Percentiles rank a stretch among this genome's conserved stretches.
These are phyloP conservation scores for Apaloderma vittatum DNA, from an alignment of 2,113 vertebrate genomes.

Conservation along the genomic window DNA sequence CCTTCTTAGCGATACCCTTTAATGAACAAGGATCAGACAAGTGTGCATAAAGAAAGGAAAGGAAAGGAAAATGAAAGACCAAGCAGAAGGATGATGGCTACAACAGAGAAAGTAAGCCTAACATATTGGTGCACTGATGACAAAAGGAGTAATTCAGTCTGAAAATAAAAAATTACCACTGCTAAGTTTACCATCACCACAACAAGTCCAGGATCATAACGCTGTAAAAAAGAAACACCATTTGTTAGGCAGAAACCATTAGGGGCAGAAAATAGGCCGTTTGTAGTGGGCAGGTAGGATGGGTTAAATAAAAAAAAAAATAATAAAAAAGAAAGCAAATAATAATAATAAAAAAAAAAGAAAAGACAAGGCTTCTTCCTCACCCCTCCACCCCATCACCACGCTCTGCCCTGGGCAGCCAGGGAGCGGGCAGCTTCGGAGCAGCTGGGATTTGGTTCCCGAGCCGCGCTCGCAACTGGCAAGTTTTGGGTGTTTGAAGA, in stretches of 20 bases:
- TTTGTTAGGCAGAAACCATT: slow-evolving; percentile 99
- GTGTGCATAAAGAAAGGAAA: slow-evolving; percentile 93
- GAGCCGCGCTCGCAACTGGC: background rate
- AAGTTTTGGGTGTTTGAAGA: background rate
- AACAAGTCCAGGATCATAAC: slow-evolving; percentile 99
- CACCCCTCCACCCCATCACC: slow-evolving; percentile 71
- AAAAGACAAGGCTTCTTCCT: slow-evolving; percentile 60
- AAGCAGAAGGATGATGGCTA: slow-evolving; percentile 99
- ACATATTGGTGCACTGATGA: slow-evolving; percentile 99
- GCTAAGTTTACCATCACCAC: slow-evolving; percentile 99
- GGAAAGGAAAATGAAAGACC: slow-evolving; percentile 93
- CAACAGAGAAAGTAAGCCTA: slow-evolving; percentile 97
- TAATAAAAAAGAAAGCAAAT: background rate
- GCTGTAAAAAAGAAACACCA: slow-evolving; percentile 99
- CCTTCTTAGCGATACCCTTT: slow-evolving; percentile 93
- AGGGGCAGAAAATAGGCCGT: slow-evolving; percentile 89
- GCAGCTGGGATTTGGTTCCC: background rate
- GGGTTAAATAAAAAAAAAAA: background rate
- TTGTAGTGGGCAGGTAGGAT: slow-evolving; percentile 82
- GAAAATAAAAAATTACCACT: slow-evolving; percentile 99
- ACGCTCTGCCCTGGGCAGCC: slow-evolving; percentile 51
- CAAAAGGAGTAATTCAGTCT: slow-evolving; percentile 98
- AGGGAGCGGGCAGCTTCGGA: background rate
- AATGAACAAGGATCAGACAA: slow-evolving; percentile 95
- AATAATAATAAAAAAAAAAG: background rate